These are phyloP conservation scores for Baronia brevicornis DNA, from an alignment of 2,888 invertebrate species.

Conservation along the genomic window DNA sequence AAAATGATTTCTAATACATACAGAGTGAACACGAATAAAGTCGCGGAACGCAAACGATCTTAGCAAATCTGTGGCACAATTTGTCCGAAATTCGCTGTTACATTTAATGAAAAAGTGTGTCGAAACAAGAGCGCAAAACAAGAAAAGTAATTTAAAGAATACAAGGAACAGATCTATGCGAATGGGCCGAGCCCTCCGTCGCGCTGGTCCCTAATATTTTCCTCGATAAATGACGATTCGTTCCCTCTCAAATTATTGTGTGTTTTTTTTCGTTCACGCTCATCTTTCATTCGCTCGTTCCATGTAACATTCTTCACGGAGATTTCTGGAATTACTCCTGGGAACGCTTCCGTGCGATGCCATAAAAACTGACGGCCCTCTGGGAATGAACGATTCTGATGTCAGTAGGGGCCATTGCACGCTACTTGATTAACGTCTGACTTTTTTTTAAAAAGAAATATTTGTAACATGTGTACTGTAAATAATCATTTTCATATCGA, in stretches of 20 bases:
- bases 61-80: not conserved
- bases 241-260: slow-evolving; percentile 26
- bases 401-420: slow-evolving; percentile 11
- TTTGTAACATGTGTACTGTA: no score
- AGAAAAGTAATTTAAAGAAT: slow-evolving; percentile 8
- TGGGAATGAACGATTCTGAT: slow-evolving; percentile 31
- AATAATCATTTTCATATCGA: no score
- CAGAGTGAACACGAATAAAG: no score
- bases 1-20: no score
- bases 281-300: slow-evolving; percentile 20
- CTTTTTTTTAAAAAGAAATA: no score
- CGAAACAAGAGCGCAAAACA: slow-evolving; percentile 1
- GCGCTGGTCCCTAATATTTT: slow-evolving; percentile 16
- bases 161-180: slow-evolving; percentile 1
- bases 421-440: slow-evolving; percentile 8
- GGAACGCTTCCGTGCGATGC: slow-evolving; percentile 34
- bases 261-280: slow-evolving; percentile 20
- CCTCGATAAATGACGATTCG: slow-evolving; percentile 22
- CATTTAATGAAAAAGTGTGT: slow-evolving; percentile 5
- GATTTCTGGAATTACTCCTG: slow-evolving; percentile 32
- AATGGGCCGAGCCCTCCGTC: not conserved
- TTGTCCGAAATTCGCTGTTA: not conserved
- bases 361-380: slow-evolving; percentile 38
- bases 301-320: slow-evolving; percentile 42
- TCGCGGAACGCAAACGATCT: no score